These are phyloP conservation scores for Lamprotornis superbus DNA, from an alignment of 2,113 vertebrate species.

Conservation along the genomic window DNA sequence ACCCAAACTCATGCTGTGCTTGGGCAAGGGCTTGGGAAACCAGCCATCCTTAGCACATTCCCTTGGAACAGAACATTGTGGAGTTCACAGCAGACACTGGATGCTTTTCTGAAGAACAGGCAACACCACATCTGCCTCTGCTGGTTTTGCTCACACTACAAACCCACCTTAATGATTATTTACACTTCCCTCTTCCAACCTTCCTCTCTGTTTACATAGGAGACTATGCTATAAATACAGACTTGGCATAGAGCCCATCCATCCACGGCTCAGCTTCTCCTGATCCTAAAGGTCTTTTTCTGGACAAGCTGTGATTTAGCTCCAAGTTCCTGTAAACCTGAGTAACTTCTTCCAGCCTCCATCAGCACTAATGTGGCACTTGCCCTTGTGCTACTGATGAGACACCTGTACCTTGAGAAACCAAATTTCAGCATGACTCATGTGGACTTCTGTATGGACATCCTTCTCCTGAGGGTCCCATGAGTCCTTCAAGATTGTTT, in stretches of 20 bases:
- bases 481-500: neutral
- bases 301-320: constrained; percentile 45
- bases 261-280: neutral
- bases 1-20: accelerated
- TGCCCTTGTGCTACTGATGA: neutral
- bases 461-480: neutral
- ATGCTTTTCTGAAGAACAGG: neutral
- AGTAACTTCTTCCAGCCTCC: constrained; percentile 59
- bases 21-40: neutral
- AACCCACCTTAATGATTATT: constrained; percentile 24
- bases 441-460: neutral
- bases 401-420: neutral
- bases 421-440: neutral
- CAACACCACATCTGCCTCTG: neutral
- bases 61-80: neutral
- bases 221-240: constrained; percentile 25
- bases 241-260: constrained; percentile 34
- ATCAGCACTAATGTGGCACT: constrained; percentile 44
- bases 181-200: constrained; percentile 22
- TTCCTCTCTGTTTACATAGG: neutral
- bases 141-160: neutral
- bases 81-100: neutral
- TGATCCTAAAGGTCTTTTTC: constrained; percentile 29
- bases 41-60: neutral
- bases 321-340: constrained; percentile 54